Evolutionary conservation across 2,113 vertebrate genomes (phyloP).

Genomic region (Trogon melanurus): DNA sequence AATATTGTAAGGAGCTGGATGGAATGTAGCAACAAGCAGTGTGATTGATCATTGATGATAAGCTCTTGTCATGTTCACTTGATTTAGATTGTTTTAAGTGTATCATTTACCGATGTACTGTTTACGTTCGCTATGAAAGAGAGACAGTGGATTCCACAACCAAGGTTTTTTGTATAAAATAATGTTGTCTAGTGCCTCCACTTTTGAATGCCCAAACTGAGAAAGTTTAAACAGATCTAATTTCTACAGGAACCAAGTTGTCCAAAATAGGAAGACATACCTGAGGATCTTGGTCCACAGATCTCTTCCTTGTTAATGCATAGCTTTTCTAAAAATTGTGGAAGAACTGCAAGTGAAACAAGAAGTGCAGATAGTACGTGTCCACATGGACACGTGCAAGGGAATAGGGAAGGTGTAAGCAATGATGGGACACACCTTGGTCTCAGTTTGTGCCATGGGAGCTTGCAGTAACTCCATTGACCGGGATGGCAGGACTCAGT

Average conservation of each 20-base stretch:
- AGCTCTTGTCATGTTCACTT: conserved; percentile 66
- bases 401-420: neutral
- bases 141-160: neutral
- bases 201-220: neutral
- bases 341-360: neutral
- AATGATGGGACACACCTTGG: accelerated
- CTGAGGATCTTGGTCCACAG: neutral
- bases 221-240: neutral
- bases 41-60: conserved; percentile 65
- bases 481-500: neutral
- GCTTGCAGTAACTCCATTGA: neutral
- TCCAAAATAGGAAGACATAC: neutral
- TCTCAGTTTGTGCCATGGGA: neutral
- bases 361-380: neutral
- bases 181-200: neutral
- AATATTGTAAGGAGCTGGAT: conserved; percentile 51
- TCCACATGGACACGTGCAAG: neutral
- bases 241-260: neutral
- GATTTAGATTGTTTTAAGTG: conserved; percentile 68
- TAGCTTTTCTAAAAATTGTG: neutral
- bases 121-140: conserved; percentile 1
- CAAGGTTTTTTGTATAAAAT: neutral
- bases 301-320: neutral
- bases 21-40: conserved; percentile 59
- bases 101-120: conserved; percentile 33